Evolutionary conservation across 2,797 vertebrate species (phyloP).

Genomic region (Brachyrhaphis roseni): DNA sequence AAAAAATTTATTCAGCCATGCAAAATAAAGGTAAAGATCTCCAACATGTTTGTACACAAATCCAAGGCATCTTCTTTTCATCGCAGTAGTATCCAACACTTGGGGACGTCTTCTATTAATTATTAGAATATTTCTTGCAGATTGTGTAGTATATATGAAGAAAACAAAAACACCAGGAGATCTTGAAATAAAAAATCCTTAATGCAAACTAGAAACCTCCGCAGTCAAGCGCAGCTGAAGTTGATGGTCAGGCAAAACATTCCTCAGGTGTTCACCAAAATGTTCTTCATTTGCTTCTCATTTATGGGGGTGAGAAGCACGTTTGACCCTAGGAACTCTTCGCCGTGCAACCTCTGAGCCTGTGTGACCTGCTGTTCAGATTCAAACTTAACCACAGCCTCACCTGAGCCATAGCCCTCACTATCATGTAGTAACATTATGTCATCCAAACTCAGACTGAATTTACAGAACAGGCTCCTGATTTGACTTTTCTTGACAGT

Average conservation of each 20-base stretch:
- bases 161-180: background rate
- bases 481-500: slow-evolving; percentile 85
- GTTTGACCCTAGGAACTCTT: slow-evolving; percentile 81
- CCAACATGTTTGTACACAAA: background rate
- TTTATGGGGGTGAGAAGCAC: slow-evolving; percentile 86
- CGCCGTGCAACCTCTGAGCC: slow-evolving; percentile 82
- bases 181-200: background rate
- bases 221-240: background rate
- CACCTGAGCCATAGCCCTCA: slow-evolving; percentile 83
- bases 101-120: background rate
- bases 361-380: slow-evolving; percentile 79
- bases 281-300: slow-evolving; percentile 82
- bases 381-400: slow-evolving; percentile 87
- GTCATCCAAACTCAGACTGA: slow-evolving; percentile 74
- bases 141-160: background rate
- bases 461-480: slow-evolving; percentile 81
- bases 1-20: background rate
- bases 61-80: background rate
- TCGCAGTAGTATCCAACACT: background rate
- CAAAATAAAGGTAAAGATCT: background rate
- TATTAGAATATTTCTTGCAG: background rate
- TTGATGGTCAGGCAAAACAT: background rate
- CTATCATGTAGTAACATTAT: slow-evolving; percentile 84
- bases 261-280: slow-evolving; percentile 44
- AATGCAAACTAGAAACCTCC: background rate